phyloP scores from a whole-genome alignment of 2,113 vertebrate genomes.

The Eclectus roratus region DNA sequence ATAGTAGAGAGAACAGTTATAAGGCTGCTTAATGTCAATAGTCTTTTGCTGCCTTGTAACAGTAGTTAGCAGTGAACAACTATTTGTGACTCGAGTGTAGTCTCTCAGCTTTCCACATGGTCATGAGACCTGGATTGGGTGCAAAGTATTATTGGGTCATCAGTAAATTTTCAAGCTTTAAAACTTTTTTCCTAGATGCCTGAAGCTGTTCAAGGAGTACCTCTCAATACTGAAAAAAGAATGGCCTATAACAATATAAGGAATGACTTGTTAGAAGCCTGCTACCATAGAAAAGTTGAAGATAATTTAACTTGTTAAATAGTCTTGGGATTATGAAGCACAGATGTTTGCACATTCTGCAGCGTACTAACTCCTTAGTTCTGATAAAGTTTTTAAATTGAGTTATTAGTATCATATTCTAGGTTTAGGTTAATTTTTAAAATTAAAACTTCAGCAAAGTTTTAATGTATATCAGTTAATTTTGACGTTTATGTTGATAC shows the following conservation, averaged over 20 bases:
- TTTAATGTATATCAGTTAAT: neutral
- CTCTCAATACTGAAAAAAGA: neutral
- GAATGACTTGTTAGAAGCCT: neutral
- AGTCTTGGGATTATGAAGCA: neutral
- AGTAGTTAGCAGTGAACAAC: neutral
- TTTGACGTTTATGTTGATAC: neutral
- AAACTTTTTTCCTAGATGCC: neutral
- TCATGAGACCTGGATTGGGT: neutral
- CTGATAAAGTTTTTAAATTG: neutral
- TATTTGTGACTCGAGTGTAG: neutral
- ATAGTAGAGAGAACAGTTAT: neutral
- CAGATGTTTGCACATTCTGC: neutral
- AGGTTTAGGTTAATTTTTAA: neutral
- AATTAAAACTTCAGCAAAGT: neutral
- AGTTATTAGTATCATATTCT: neutral
- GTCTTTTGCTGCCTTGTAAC: neutral
- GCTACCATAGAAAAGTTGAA: neutral
- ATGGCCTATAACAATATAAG: neutral
- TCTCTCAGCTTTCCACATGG: neutral
- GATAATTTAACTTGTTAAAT: neutral
- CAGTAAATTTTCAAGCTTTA: neutral
- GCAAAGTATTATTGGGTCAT: neutral
- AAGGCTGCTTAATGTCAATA: neutral
- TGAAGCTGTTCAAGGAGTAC: neutral
- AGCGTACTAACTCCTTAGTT: neutral